phyloP scores from a whole-genome alignment of 2,797 vertebrate species.

The Eulemur coronatus region DNA sequence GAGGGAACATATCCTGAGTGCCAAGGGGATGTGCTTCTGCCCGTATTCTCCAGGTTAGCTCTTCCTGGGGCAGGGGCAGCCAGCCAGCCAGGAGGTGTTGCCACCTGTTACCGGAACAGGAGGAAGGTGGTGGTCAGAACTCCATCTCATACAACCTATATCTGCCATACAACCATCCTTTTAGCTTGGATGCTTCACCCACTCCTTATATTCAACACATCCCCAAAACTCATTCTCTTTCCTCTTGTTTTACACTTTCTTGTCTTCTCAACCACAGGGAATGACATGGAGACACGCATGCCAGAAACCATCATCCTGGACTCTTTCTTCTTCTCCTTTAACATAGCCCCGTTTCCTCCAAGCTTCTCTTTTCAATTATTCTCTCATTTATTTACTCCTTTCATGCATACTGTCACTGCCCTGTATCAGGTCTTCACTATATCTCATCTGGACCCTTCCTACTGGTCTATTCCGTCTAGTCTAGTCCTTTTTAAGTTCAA shows the following conservation, averaged over 20 bases:
- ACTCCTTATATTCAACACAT: not conserved
- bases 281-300: not conserved
- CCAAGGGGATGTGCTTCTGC: not conserved
- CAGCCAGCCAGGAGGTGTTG: not conserved
- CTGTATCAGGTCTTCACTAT: not conserved
- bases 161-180: not conserved
- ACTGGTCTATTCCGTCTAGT: not conserved
- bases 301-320: not conserved
- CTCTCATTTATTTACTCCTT: not conserved
- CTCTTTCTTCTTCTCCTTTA: not conserved
- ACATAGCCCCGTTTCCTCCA: not conserved
- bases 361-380: not conserved
- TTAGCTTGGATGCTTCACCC: not conserved
- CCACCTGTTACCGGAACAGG: not conserved
- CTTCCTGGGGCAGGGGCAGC: not conserved
- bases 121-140: not conserved
- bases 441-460: not conserved
- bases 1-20: not conserved
- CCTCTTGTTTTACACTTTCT: not conserved
- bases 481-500: not conserved
- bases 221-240: not conserved
- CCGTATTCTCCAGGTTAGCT: not conserved
- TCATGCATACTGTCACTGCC: not conserved
- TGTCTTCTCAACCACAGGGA: not conserved
- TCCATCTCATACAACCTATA: not conserved